Evolutionary conservation across 2,888 invertebrate species (phyloP), one percentile per base, ranked within the genome.

Genomic region (Amitus sp.): DNA sequence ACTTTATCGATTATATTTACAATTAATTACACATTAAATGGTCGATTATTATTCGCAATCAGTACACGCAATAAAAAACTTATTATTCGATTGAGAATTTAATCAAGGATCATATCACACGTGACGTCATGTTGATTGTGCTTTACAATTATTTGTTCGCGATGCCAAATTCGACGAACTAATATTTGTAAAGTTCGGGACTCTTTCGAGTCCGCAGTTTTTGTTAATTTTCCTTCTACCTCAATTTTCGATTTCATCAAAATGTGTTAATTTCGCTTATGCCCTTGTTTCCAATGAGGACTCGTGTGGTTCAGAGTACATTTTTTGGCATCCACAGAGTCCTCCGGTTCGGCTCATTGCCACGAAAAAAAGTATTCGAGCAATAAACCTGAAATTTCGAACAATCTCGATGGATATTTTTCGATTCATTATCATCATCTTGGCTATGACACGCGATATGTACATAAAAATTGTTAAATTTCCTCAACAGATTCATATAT

Each of bases 241-340:
- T 42, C 20, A 42, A 42, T 42, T 42, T 18, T 42, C 20, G 7
- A 42, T 42, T 20, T 19, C 18, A 42, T 42, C 42, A 12, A 42
- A 18, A 42, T 42, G 18, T 20, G 42, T 20, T 20, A 18, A 39
- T 2, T 42, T 42, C 17, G n/a, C 12, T 10, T 18, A 20, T 15
- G 39, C 17, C 6, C 34, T 3, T 34, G 12, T 39, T 18, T 39
- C 17, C n/a, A n/a, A 20, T 54, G 69, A 67, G 67, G 70, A 71
- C 67, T 69, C 67, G 69, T 63, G 62, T 66, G 50, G 59, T 54
- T 66, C 52, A 68, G 62, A 66, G 72, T 72, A 71, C 72, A 71
- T 72, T 72, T 71, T 69, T 71, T 71, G 71, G 71, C 71, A 72
- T 70, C 47, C 33, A 47, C 34, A 33, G 33, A 47, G 47, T 47